A percentile compares a stretch with the other conserved stretches of the same genome.
Evolutionary conservation across 2,797 vertebrate genomes (phyloP).

Genomic region (Bufotes viridis): DNA sequence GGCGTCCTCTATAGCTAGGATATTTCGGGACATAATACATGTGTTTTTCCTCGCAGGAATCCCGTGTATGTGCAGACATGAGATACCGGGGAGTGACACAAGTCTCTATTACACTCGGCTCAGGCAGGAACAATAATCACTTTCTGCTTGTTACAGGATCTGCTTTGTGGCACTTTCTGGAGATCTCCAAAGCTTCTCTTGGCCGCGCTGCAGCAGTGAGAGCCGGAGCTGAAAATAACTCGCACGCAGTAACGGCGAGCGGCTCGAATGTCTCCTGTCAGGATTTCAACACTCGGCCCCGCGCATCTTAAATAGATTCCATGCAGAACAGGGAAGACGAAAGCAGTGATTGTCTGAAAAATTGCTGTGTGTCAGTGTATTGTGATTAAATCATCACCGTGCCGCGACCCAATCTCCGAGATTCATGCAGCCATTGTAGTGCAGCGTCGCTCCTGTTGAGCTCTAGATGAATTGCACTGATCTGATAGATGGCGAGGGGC

Average conservation of each 20-base stretch:
- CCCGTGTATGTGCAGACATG: neutral
- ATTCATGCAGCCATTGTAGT: constrained; percentile 69
- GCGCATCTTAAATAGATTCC: neutral
- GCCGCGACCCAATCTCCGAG: constrained; percentile 63
- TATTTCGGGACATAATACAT: constrained; percentile 8
- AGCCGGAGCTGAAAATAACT: constrained; percentile 75
- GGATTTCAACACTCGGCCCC: constrained; percentile 47
- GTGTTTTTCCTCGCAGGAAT: neutral
- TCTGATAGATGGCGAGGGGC: constrained; percentile 85
- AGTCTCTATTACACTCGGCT: neutral
- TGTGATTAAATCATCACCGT: constrained; percentile 60
- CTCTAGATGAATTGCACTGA: constrained; percentile 83
- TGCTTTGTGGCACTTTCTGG: constrained; percentile 80
- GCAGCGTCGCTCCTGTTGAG: constrained; percentile 76
- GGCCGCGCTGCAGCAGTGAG: constrained; percentile 76
- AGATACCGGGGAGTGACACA: neutral
- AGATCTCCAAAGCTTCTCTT: constrained; percentile 82
- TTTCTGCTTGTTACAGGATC: constrained; percentile 81
- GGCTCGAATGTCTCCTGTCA: constrained; percentile 66
- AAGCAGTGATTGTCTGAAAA: neutral
- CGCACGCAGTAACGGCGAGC: constrained; percentile 81
- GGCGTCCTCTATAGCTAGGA: neutral
- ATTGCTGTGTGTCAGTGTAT: constrained; percentile 56
- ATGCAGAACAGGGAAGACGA: constrained; percentile 1
- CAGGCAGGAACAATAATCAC: constrained; percentile 76